Evolutionary conservation across 1,140 invertebrate genomes (phyloP), one percentile per base, ranked within the genome.

Genomic region (Drosophila ohnishii): DNA sequence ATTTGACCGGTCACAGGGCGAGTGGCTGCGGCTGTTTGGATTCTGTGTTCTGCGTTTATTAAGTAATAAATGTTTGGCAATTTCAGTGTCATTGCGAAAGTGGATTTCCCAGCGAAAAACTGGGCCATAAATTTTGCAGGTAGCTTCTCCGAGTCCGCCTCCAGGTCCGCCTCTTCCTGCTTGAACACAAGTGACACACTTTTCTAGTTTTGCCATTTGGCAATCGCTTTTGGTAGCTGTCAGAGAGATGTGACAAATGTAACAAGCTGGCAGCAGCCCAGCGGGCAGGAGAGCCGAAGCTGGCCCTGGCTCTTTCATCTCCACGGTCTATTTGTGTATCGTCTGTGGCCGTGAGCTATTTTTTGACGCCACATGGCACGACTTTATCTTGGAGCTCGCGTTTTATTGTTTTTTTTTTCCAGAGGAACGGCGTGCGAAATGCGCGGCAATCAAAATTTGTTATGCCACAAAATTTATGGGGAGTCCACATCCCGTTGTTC

Each of bases 21-120:
- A 55, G 32, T 35, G 32, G 50, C 32, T 22, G 51, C 8, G 10
- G 35, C 44, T 47, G 6, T 30, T 35, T 14, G 10, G 30, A 37
- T 48, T 58, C 35, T 63, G 16, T 63, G 16, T 74, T 74, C 48
- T 61, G 64, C 71, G 60, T 72, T 87, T 87, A 87, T 86, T 83
- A 83, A 87, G 83, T 82, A 86, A 85, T 81, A 85, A 85, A 85
- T 81, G 82, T 76, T 75, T 58, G 61, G 66, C 82, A 67, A 86
- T 86, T 87, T 63, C 71, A 79, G 61, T 61, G 48, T 45, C 66
- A 81, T 69, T 71, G 59, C 64, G 30, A 56, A 25, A 74, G 59
- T 73, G 67, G 71, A 65, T 76, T 82, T 59, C 22, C 25, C 19
- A n/a, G 37, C 42, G 22, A 58, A 42, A 42, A 71, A 59, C 42